These are phyloP conservation scores for Drosophila anomalipes DNA, from an alignment of 2,888 invertebrate species.

Conservation along the genomic window DNA sequence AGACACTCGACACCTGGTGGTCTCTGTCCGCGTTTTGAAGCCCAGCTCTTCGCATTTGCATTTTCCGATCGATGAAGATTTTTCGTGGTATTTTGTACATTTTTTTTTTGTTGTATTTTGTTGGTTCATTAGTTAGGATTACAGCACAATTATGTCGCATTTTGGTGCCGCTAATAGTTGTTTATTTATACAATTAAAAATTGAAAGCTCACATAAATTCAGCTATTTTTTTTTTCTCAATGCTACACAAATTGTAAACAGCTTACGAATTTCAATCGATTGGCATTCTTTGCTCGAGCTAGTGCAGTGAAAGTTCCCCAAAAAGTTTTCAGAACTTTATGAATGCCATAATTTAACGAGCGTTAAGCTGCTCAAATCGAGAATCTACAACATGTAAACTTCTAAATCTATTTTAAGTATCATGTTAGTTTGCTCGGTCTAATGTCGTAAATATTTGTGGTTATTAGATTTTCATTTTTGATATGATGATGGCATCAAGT, in stretches of 20 bases:
- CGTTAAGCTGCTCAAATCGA: conserved; percentile 30
- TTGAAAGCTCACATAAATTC: conserved; percentile 75
- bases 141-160: conserved; percentile 79
- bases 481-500: conserved; percentile 5
- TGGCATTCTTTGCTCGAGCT: background rate
- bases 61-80: conserved; percentile 28
- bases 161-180: conserved; percentile 71
- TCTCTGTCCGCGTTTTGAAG: conserved; percentile 51
- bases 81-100: conserved; percentile 6
- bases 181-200: conserved; percentile 74
- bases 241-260: background rate
- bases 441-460: conserved; percentile 32
- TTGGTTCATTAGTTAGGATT: conserved; percentile 80
- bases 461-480: conserved; percentile 16
- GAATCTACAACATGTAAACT: conserved; percentile 6
- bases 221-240: background rate
- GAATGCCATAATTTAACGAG: conserved; percentile 47
- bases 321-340: conserved; percentile 36
- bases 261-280: conserved; percentile 4
- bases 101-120: conserved; percentile 46
- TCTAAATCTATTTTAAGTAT: conserved; percentile 18
- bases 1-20: conserved; percentile 74
- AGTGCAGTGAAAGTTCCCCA: conserved; percentile 54
- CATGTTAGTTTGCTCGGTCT: conserved; percentile 2
- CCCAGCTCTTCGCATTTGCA: conserved; percentile 35